Percentiles rank a stretch among this genome's conserved stretches.
Evolutionary conservation across 2,888 invertebrate species (phyloP).

Genomic region (Yponomeuta cagnagella): DNA sequence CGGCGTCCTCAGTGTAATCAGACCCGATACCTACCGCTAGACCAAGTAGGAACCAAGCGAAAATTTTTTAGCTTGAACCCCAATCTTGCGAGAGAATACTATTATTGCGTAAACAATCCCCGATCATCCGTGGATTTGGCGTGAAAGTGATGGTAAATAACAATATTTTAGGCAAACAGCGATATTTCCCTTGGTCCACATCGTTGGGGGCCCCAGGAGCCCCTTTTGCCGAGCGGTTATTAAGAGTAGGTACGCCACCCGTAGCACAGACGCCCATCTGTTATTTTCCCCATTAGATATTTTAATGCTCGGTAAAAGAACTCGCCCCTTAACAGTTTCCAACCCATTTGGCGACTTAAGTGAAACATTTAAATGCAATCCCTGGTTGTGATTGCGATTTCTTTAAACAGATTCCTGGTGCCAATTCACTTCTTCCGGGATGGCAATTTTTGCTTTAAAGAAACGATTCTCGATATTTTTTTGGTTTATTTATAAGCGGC

Average conservation of each 20-base stretch:
- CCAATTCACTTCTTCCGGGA: conserved; percentile 25
- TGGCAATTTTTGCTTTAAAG: conserved; percentile 15
- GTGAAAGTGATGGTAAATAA: conserved; percentile 69
- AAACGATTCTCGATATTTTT: not conserved
- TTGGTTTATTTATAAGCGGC: conserved; percentile 1
- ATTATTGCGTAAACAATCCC: conserved; percentile 53
- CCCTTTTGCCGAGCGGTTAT: conserved; percentile 46
- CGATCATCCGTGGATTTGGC: conserved; percentile 64
- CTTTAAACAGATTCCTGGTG: conserved; percentile 23
- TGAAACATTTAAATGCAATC: conserved; percentile 61
- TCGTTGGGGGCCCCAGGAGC: conserved; percentile 44
- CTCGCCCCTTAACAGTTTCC: conserved; percentile 55
- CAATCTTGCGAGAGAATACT: conserved; percentile 38
- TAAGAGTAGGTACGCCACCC: conserved; percentile 54
- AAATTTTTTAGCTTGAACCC: not conserved
- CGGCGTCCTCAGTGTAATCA: too few species aligned
- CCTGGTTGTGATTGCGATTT: conserved; percentile 37
- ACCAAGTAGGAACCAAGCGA: too few species aligned
- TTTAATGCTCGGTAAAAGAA: conserved; percentile 59
- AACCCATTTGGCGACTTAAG: conserved; percentile 58
- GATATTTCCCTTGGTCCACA: conserved; percentile 63
- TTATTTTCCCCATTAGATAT: conserved; percentile 70
- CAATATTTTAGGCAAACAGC: conserved; percentile 69
- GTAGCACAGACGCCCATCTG: conserved; percentile 52
- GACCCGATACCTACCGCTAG: too few species aligned